Conservation (phyloP, 2,113 vertebrate genomes). For the Heterocephalus glaber region DNA sequence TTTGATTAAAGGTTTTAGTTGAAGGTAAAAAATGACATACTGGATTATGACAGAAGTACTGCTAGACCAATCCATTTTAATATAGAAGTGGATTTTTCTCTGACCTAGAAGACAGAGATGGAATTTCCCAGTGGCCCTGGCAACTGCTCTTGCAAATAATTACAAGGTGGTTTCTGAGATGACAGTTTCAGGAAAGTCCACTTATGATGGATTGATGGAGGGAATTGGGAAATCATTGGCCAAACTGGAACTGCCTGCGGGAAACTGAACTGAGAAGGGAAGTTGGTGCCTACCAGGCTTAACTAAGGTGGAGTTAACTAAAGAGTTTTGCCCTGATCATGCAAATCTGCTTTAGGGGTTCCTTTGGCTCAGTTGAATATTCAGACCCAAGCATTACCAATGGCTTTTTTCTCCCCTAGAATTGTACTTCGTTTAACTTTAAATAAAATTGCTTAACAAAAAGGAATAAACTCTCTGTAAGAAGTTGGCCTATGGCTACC, state of each 20-base stretch:
- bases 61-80: conserved; percentile 61
- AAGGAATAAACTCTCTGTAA: background rate
- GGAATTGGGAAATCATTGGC: background rate
- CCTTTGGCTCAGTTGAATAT: background rate
- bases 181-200: conserved; percentile 48
- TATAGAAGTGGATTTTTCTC: conserved; percentile 41
- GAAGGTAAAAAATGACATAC: background rate
- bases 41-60: background rate
- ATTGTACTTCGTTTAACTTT: conserved; percentile 5
- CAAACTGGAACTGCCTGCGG: background rate
- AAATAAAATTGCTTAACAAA: conserved; percentile 24
- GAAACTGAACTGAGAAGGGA: background rate
- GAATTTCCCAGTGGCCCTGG: background rate
- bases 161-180: conserved; percentile 55
- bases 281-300: background rate
- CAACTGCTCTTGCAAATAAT: conserved; percentile 66
- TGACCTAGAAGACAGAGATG: conserved; percentile 54
- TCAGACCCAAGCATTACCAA: background rate
- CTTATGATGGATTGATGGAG: conserved; percentile 59
- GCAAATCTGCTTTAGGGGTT: background rate
- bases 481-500: background rate
- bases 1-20: conserved; percentile 37
- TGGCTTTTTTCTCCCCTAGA: background rate
- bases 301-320: background rate
- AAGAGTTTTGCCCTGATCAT: background rate